phyloP scores from a whole-genome alignment of 1,140 invertebrate species.

The Globodera ellingtonae region DNA sequence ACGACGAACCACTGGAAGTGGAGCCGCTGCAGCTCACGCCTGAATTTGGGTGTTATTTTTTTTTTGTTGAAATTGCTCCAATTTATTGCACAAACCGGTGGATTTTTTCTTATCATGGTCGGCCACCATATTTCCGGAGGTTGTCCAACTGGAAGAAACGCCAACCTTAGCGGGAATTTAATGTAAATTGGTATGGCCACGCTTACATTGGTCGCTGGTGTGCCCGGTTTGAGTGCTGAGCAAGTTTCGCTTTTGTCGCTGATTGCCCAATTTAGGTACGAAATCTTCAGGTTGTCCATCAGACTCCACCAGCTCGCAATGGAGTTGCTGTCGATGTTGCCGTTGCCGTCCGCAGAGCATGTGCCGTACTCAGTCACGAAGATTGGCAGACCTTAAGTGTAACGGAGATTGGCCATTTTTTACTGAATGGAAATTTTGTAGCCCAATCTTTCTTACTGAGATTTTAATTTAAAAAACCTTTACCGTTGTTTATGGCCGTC shows the following conservation, averaged over 20 bases:
- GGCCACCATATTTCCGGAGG: neutral
- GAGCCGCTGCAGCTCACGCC: neutral
- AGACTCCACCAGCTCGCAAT: conserved; percentile 30
- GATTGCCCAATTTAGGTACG: conserved; percentile 21
- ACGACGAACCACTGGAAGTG: neutral
- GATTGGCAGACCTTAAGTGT: conserved; percentile 5
- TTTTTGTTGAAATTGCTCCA: neutral
- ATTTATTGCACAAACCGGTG: neutral
- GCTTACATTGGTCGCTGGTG: neutral
- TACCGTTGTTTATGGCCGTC: conserved; percentile 35
- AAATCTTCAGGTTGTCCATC: conserved; percentile 23
- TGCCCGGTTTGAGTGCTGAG: conserved; percentile 9
- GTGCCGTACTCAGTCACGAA: conserved; percentile 42
- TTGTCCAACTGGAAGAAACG: neutral
- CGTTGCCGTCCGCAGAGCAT: conserved; percentile 21
- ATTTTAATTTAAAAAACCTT: neutral
- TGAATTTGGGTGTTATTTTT: neutral
- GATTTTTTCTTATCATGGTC: neutral
- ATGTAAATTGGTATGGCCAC: no score
- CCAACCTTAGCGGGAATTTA: neutral
- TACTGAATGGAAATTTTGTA: neutral
- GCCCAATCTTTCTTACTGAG: no score
- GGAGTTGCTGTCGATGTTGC: conserved; percentile 1
- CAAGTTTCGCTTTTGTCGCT: conserved; percentile 1
- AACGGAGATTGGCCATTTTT: neutral